Base-by-base conservation (phyloP, 2,888 invertebrate genomes). In the Pachliopta kotzebuea region DNA sequence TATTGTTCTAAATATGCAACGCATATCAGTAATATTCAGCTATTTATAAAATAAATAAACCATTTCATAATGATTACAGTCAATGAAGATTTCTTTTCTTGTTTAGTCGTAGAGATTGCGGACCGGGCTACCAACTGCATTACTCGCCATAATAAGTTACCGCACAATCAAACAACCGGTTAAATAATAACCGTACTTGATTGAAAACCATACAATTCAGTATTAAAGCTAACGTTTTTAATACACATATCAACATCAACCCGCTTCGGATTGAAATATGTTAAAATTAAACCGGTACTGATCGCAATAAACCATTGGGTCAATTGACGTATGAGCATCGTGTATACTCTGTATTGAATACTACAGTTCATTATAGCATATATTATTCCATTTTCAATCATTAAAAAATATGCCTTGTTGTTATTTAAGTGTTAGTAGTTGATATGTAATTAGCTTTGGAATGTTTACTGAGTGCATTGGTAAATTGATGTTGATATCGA, bases 81-180 rank as follows among this genome's bases (percentile, higher is more conserved):
- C 17, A 42, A 58, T 21, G 18, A 65, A 37, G 29, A 55, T 31
- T 56, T 53, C 18, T 37, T 37, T 14, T 24, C 29, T 26, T 24
- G 37, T 37, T 31, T 17, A 26, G 55, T 68, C 68, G 69, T 53
- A 42, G 56, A 62, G 60, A 63, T 68, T 53, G 26, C 55, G 60
- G 65, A 69, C 71, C 73, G 69, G 69, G 70, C 71, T 71, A 69
- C 69, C 73, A 73, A 81, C 80, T 76, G 74, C 74, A n/a, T n/a
- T n/a, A n/a, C n/a, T 69, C 60, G 52, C 76, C 76, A 78, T 76
- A 74, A 71, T 69, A 42, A 58, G 53, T 64, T 58, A 67, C 67
- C 62, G 62, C 63, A 67, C 70, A 71, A 76, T 76, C 71, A 72
- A 69, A 68, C 57, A 63, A 67, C 65, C 68, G 67, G 67, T 56